Conservation (phyloP, 2,113 vertebrate species). For the Dipodomys spectabilis region DNA sequence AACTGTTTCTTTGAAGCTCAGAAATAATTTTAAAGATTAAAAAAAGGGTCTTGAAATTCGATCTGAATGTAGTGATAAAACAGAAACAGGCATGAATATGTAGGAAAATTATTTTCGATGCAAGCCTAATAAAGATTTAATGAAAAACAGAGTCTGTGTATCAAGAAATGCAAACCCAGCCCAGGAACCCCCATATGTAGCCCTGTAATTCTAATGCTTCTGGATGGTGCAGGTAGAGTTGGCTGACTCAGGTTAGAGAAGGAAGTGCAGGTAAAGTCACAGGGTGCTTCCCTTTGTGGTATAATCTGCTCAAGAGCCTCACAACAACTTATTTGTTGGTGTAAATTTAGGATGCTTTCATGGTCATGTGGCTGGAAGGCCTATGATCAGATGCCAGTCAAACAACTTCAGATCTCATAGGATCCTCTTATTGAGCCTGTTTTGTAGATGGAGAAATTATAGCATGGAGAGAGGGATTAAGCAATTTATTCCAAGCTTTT, state of each 20-base stretch:
- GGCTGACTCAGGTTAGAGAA: background rate
- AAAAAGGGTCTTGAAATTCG: constrained; percentile 32
- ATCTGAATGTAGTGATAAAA: constrained; percentile 46
- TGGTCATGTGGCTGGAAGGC: background rate
- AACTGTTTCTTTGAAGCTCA: constrained; percentile 54
- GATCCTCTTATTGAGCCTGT: background rate
- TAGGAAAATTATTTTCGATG: constrained; percentile 39
- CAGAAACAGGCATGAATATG: constrained; percentile 44
- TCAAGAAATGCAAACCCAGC: background rate
- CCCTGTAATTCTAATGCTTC: background rate
- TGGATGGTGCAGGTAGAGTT: background rate
- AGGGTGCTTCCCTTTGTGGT: background rate
- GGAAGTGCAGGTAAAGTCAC: background rate
- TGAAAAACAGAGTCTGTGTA: background rate
- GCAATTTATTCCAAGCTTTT: constrained; percentile 6
- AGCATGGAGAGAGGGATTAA: background rate
- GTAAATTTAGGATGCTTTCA: background rate
- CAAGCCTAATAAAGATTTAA: constrained; percentile 37
- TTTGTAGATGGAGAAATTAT: background rate
- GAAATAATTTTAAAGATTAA: background rate
- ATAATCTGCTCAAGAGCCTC: background rate
- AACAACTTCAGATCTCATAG: background rate
- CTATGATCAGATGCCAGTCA: background rate
- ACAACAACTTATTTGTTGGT: no score
- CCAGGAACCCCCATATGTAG: background rate